Evolutionary conservation across 2,113 vertebrate genomes (phyloP), one percentile per base, ranked within the genome.

Genomic region (Engystomops pustulosus): DNA sequence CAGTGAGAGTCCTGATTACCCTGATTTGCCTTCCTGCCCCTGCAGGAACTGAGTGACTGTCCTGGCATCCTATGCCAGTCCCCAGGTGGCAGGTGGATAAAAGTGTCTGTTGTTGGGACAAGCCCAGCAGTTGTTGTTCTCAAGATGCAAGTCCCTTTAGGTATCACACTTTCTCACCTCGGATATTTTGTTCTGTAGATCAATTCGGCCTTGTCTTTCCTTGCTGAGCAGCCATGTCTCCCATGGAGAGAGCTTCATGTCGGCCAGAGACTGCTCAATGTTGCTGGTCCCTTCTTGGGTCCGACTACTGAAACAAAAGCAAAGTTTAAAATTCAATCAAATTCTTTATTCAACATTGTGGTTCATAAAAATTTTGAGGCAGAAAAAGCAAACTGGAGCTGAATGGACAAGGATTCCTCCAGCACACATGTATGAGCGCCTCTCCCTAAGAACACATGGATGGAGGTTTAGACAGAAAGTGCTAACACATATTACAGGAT

Each of bases 161-260:
- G 44, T 45, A 45, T 12, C 44, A 45, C 8, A 25, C 18, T 14
- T 14, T 55, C 55, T 91, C 92, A 94, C 97, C 95, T 98, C 92
- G 17, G 92, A 87, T 72, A 92, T 89, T 92, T 91, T 94, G 72
- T 91, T 94, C 47, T 95, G 94, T n/a, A 94, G 82, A 87, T 91
- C 94, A 41, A 90, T 86, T 17, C 95, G 93, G 1, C 96, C 93
- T 55, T 95, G 92, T 91, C 91, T 96, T 85, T 97, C 95, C 90
- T 99, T 99, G 88, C 91, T 93, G 81, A 99, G 88, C 86, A 98
- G 93, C 98, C 98, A 99, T 83, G 92, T 81, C 89, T 98, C 95
- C 97, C 98, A 99, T 0, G 97, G 94, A 83, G 94, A 95, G 38
- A 98, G 93, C 60, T 80, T 86, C 60, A 83, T 58, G 25, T 89